Base-by-base conservation (phyloP, 1,140 invertebrate species). In the Trachymyrmex septentrionalis region DNA sequence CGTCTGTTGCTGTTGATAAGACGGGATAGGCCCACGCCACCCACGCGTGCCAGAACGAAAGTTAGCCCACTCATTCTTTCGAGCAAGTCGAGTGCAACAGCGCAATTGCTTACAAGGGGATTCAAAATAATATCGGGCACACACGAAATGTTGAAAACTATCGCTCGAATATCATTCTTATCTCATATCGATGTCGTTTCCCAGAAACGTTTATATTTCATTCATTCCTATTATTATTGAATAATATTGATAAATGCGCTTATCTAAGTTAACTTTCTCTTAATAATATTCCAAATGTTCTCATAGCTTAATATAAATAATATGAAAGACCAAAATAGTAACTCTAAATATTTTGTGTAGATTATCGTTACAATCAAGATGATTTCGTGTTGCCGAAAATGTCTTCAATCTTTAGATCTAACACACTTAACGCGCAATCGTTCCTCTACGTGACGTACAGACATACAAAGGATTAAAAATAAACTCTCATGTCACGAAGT, bases 1-100 rank as follows among this genome's bases (percentile, higher is more conserved):
- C 86, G 88, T 76, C 92, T 76, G 90, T 84, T 89, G 90, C 90
- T 80, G 84, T 87, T 91, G 92, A 91, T 92, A 93, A 92, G 88
- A 91, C 85, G 85, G 87, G 84, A 91, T 87, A 88, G 88, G 80
- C 91, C 87, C 80, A 86, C 77, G 69, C 86, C 88, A 77, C 92
- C 88, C 86, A 90, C 88, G 77, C 71, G 38, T 76, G 63, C 14
- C 66, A 67, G 75, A 84, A 87, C 61, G 88, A 89, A 84, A 89
- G 78, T 24, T 88, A 86, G 63, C 84, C 88, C 34, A 86, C 59
- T 88, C 84, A 27, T 72, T 64, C 78, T 75, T 80, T 73, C 67
- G 57, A 48, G 34, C 53, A 24, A 81, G 48, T 48, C 44, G 53
- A 69, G 21, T 48, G 38, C 34, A 72, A 71, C 78, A 16, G 53